These are phyloP conservation scores for Camptogramma bilineatum DNA, from an alignment of 2,888 invertebrate species.

Conservation along the genomic window DNA sequence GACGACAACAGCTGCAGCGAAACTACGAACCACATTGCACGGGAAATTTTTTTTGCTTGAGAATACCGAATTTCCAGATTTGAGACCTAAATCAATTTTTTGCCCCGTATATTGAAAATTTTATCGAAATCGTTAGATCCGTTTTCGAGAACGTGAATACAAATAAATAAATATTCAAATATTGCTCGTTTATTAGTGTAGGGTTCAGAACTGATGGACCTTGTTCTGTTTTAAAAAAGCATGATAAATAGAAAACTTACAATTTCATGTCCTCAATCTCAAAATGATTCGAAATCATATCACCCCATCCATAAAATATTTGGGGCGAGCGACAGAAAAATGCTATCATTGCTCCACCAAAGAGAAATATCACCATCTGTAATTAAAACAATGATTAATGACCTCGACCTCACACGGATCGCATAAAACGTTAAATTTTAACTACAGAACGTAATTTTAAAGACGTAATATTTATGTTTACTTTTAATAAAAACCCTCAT, in stretches of 20 bases:
- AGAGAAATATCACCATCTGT: slow-evolving; percentile 69
- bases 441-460: neutral
- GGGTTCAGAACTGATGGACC: too few species aligned
- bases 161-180: too few species aligned
- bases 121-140: too few species aligned
- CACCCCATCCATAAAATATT: slow-evolving; percentile 73
- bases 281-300: slow-evolving; percentile 46
- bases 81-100: too few species aligned
- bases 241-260: slow-evolving; percentile 49
- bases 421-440: neutral
- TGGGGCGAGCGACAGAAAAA: slow-evolving; percentile 76
- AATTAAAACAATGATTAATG: slow-evolving; percentile 37
- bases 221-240: too few species aligned
- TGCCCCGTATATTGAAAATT: too few species aligned
- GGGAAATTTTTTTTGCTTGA: too few species aligned
- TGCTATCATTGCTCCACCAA: slow-evolving; percentile 62
- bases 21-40: too few species aligned
- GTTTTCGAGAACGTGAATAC: too few species aligned
- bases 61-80: too few species aligned
- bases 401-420: slow-evolving; percentile 1
- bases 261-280: slow-evolving; percentile 47
- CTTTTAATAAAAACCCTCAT: slow-evolving; percentile 2
- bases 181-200: neutral
- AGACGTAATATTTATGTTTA: slow-evolving; percentile 7
- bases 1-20: too few species aligned